Evolutionary conservation across 2,888 invertebrate genomes (phyloP).

Genomic region (Danaus chrysippus): DNA sequence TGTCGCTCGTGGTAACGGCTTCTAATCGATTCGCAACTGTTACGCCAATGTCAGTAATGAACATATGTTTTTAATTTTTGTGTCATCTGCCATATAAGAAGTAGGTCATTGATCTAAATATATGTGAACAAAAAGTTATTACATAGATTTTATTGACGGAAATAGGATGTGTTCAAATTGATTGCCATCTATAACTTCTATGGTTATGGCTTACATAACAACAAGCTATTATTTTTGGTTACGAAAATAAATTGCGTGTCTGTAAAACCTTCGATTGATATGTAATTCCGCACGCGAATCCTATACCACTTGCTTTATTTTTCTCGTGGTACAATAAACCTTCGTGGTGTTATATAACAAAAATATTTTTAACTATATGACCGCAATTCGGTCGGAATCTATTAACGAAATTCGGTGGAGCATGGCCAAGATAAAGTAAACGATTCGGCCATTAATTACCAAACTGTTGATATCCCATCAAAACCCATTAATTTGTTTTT

Average conservation of each 20-base stretch:
- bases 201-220: neutral
- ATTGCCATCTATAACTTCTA: neutral
- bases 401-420: too few species aligned
- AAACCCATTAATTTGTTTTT: too few species aligned
- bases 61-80: neutral
- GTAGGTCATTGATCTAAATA: neutral
- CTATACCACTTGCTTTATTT: too few species aligned
- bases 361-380: too few species aligned
- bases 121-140: neutral
- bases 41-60: slow-evolving; percentile 25
- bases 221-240: neutral
- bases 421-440: too few species aligned
- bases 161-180: neutral
- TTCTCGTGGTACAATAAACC: too few species aligned
- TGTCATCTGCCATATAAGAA: neutral
- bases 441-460: too few species aligned
- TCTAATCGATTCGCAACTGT: slow-evolving; percentile 38
- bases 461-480: too few species aligned
- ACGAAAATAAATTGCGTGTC: neutral
- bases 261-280: slow-evolving; percentile 6
- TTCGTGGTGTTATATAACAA: too few species aligned
- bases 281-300: neutral
- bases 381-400: too few species aligned
- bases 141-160: too few species aligned
- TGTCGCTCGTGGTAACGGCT: slow-evolving; percentile 31